Evolutionary conservation across 2,113 vertebrate genomes (phyloP), one percentile per base, ranked within the genome.

Genomic region (Tympanuchus pallidicinctus): DNA sequence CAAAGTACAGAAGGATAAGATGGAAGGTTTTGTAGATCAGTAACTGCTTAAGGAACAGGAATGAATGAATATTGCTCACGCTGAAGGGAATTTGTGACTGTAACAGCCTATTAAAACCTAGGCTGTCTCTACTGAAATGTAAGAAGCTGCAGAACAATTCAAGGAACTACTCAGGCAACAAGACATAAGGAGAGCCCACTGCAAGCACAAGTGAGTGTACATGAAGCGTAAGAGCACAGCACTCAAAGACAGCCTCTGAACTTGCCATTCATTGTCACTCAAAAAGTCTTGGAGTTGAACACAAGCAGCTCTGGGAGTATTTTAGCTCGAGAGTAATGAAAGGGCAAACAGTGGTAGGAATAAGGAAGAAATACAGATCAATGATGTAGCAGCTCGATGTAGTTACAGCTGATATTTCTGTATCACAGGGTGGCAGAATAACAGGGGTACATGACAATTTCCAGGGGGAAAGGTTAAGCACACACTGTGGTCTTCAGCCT

Each of bases 91-190:
- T 64, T 50, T 78, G 34, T 1, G 3, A 30, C 28, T 67, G 38
- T 6, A 69, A 52, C 43, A 78, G 45, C 16, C 52, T 54, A 54
- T 54, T 54, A 54, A 28, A 54, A 21, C 52, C 40, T 45, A 67
- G 22, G 43, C 38, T 40, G 22, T 5, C 84, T 71, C 84, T 87
- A 42, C 57, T 65, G 83, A 86, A 91, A 67, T 38, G 59, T 34
- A 52, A 91, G 80, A 45, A 79, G 38, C 48, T 79, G 75, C 75
- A 82, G 66, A 90, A 79, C 24, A 91, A 85, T 82, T 72, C 43
- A 85, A 79, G 48, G 43, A 73, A 38, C 28, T 54, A 43, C 10
- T 1, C 3, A 88, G 76, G 64, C 79, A 82, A 66, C 4, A 5
- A 88, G 42, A 25, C 28, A 32, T 57, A 38, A 78, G 36, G 36